Evolutionary conservation across 2,113 vertebrate genomes (phyloP).

Genomic region (Dromas ardeola): DNA sequence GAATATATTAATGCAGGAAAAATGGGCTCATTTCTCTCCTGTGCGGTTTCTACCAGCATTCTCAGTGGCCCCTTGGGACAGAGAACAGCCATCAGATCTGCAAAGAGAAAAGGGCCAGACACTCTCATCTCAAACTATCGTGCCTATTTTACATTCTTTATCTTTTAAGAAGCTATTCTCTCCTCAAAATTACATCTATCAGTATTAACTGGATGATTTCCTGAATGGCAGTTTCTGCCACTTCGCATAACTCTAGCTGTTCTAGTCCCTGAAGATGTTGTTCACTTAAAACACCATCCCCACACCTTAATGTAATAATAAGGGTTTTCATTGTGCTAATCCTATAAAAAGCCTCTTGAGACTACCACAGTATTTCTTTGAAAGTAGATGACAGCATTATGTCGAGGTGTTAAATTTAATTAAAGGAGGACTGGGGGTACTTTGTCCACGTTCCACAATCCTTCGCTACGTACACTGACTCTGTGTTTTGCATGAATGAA

Average conservation of each 20-base stretch:
- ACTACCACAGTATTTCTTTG: neutral
- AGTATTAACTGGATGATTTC: neutral
- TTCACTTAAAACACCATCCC: neutral
- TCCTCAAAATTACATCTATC: neutral
- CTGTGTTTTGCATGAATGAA: neutral
- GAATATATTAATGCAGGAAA: constrained; percentile 98
- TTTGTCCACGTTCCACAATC: neutral
- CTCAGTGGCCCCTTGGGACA: constrained; percentile 92
- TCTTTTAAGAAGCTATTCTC: neutral
- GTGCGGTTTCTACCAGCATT: constrained; percentile 96
- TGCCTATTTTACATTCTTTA: neutral
- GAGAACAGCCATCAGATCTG: constrained; percentile 94
- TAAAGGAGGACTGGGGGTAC: neutral
- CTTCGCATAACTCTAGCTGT: neutral
- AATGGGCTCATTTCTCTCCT: constrained; percentile 97
- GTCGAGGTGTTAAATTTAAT: neutral
- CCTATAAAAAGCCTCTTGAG: neutral
- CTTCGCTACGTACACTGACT: rapidly evolving
- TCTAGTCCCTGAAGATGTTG: neutral
- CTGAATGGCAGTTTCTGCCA: neutral
- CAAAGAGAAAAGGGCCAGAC: constrained; percentile 30
- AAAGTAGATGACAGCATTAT: neutral
- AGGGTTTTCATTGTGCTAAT: neutral
- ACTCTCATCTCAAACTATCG: neutral
- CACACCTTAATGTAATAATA: neutral